phyloP scores from a whole-genome alignment of 1,140 invertebrate genomes.

The Drosophila lacertosa region DNA sequence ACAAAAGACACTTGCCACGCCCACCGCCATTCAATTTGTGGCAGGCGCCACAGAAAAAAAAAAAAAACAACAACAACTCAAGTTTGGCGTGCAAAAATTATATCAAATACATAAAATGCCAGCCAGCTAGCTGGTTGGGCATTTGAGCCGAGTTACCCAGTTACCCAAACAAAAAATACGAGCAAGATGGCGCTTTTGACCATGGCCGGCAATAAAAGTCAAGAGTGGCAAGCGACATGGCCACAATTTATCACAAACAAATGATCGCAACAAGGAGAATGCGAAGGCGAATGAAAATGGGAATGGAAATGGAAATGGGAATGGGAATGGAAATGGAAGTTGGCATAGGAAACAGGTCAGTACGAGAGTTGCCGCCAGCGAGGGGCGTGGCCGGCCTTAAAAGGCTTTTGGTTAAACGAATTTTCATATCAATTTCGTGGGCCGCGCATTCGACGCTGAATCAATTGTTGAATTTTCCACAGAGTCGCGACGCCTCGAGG shows the following conservation, averaged over 20 bases:
- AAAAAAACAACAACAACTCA: too few species aligned
- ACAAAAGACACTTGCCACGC: constrained; percentile 31
- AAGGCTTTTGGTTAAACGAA: constrained; percentile 68
- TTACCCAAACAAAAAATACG: constrained; percentile 26
- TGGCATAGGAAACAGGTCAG: constrained; percentile 33
- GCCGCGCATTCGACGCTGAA: constrained; percentile 39
- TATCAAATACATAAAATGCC: constrained; percentile 16
- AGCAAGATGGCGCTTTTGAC: constrained; percentile 53
- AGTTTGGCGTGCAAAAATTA: constrained; percentile 26
- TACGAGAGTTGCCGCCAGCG: constrained; percentile 18
- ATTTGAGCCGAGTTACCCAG: constrained; percentile 60
- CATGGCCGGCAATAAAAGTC: constrained; percentile 77
- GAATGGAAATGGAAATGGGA: constrained; percentile 3
- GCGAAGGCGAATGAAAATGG: constrained; percentile 6
- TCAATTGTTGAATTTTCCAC: constrained; percentile 78
- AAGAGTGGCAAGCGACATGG: constrained; percentile 74
- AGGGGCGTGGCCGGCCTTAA: constrained; percentile 53
- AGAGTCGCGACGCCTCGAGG: constrained; percentile 45
- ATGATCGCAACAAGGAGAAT: constrained; percentile 70
- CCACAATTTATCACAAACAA: constrained; percentile 77
- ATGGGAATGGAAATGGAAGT: constrained; percentile 10
- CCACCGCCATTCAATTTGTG: neutral
- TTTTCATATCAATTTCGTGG: constrained; percentile 74
- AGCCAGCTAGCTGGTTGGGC: constrained; percentile 19
- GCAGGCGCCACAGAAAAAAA: constrained; percentile 21